Percentiles rank a stretch among this genome's conserved stretches.
These are phyloP conservation scores for Netelia melanura DNA, from an alignment of 2,888 invertebrate species.

Conservation along the genomic window DNA sequence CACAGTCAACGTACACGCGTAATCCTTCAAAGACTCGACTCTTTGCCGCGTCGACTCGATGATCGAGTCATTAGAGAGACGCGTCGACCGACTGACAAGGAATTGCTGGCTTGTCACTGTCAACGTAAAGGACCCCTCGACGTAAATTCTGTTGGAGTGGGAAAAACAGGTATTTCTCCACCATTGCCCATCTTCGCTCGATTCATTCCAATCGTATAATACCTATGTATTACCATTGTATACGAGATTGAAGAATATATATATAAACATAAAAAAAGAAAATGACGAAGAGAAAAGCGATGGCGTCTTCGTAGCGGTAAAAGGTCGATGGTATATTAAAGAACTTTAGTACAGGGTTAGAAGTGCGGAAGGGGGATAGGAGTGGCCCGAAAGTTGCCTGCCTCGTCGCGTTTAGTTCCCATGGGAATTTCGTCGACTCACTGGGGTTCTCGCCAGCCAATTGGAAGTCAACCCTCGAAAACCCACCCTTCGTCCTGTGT, in stretches of 20 bases:
- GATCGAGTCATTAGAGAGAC: slow-evolving; percentile 56
- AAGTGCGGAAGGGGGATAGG: slow-evolving; percentile 46
- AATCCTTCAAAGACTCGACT: background rate
- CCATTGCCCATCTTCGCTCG: slow-evolving; percentile 11
- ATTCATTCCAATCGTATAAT: slow-evolving; percentile 8
- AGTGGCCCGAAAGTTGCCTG: slow-evolving; percentile 66
- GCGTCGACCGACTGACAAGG: slow-evolving; percentile 51
- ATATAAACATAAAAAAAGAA: background rate
- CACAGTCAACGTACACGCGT: background rate
- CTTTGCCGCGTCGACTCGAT: slow-evolving; percentile 24
- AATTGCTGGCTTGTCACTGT: slow-evolving; percentile 46
- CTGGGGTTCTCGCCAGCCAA: slow-evolving; percentile 62
- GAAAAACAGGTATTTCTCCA: slow-evolving; percentile 1
- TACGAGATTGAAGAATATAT: background rate
- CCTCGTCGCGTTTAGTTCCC: slow-evolving; percentile 62
- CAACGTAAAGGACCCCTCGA: slow-evolving; percentile 23
- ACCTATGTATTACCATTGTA: slow-evolving; percentile 21
- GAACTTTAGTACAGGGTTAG: background rate
- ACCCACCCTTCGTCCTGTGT: slow-evolving; percentile 48
- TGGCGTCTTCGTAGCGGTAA: slow-evolving; percentile 45
- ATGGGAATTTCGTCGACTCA: slow-evolving; percentile 60
- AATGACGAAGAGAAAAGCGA: slow-evolving; percentile 11
- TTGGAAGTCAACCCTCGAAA: slow-evolving; percentile 66
- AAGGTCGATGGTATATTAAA: slow-evolving; percentile 27
- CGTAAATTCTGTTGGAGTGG: slow-evolving; percentile 26